Conservation (phyloP, 2,113 vertebrate species). For the Neotoma lepida region DNA sequence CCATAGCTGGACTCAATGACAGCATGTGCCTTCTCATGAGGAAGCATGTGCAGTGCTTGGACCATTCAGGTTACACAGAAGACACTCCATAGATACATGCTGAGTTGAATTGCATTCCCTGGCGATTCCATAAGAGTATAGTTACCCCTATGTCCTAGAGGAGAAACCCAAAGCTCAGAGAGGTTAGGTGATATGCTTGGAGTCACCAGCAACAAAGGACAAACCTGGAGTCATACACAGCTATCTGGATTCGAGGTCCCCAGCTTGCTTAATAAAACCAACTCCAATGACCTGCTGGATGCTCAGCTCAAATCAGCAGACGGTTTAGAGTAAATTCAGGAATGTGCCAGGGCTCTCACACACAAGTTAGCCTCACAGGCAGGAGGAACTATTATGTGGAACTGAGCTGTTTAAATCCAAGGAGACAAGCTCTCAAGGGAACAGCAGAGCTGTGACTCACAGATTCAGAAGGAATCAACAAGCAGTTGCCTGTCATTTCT, state of each 20-base stretch:
- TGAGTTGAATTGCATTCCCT: not conserved
- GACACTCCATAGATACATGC: not conserved
- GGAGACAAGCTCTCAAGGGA: not conserved
- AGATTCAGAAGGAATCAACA: not conserved
- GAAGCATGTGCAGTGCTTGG: not conserved
- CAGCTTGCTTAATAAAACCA: not conserved
- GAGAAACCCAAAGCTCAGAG: not conserved
- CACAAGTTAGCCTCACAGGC: not conserved
- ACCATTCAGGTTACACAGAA: not conserved
- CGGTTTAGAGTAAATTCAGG: not conserved
- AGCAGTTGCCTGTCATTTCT: not conserved
- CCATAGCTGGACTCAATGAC: not conserved
- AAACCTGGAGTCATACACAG: not conserved
- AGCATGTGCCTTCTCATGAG: not conserved
- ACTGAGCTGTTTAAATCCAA: not conserved
- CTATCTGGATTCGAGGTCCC: not conserved
- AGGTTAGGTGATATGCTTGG: not conserved
- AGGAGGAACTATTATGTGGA: not conserved
- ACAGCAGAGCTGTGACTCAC: not conserved
- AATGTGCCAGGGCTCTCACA: not conserved
- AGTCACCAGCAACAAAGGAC: not conserved
- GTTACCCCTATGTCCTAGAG: not conserved
- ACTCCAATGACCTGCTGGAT: not conserved
- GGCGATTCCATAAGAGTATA: not conserved
- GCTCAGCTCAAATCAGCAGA: not conserved